Conservation (phyloP, 2,797 vertebrate genomes). For the Pachyuromys duprasi region DNA sequence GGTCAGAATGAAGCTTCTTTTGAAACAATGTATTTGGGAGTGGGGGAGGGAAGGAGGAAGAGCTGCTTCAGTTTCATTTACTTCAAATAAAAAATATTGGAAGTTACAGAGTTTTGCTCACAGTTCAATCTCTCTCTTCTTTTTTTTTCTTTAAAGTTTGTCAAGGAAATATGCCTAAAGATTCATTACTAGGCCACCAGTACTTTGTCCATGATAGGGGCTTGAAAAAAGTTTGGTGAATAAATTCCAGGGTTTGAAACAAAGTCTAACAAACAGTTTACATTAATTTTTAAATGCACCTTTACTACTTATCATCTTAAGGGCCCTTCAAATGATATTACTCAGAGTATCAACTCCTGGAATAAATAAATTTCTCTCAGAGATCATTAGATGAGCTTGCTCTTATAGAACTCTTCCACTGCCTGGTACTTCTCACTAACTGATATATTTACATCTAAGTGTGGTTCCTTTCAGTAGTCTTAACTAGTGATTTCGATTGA, state of each 20-base stretch:
- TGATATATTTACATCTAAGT: constrained; percentile 57
- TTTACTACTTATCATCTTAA: constrained; percentile 28
- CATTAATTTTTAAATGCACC: constrained; percentile 35
- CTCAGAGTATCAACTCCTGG: constrained; percentile 55
- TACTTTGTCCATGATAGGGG: not conserved
- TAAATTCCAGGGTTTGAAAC: constrained; percentile 46
- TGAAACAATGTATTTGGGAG: not conserved
- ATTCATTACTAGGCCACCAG: constrained; percentile 18
- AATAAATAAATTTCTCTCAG: constrained; percentile 54
- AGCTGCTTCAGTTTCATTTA: not conserved
- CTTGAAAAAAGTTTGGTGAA: constrained; percentile 50
- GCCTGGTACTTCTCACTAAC: constrained; percentile 24
- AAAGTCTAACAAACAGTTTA: constrained; percentile 47
- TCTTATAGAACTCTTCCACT: constrained; percentile 59
- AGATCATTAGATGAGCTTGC: constrained; percentile 67
- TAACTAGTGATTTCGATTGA: constrained; percentile 67
- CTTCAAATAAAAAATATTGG: not conserved
- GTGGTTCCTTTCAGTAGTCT: constrained; percentile 66
- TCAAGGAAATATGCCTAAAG: constrained; percentile 30
- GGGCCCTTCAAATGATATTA: constrained; percentile 61
- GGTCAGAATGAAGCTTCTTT: constrained; percentile 27
- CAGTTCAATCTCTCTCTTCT: constrained; percentile 48
- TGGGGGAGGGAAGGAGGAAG: too few species aligned
- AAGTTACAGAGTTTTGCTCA: constrained; percentile 36
- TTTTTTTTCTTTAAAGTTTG: constrained; percentile 26